Evolutionary conservation across 2,797 vertebrate species (phyloP).

Genomic region (Malurus splendens): DNA sequence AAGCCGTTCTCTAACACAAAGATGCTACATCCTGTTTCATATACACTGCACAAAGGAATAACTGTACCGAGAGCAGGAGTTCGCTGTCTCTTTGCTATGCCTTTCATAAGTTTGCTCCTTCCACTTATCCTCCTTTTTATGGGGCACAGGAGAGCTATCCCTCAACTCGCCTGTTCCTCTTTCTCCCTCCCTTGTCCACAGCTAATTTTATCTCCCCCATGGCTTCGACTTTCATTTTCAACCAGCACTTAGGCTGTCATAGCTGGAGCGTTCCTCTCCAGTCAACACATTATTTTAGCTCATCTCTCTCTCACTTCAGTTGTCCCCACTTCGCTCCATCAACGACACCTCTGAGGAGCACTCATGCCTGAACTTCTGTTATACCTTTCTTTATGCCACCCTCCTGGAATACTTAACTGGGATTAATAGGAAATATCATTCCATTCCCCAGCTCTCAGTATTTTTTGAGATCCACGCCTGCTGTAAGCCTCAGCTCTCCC

Average conservation of each 20-base stretch:
- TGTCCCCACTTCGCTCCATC: not conserved
- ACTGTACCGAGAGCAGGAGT: not conserved
- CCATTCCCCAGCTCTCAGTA: not conserved
- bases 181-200: slow-evolving; percentile 14
- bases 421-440: slow-evolving; percentile 16
- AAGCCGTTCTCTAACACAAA: not conserved
- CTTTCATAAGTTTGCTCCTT: slow-evolving; percentile 39
- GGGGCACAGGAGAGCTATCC: slow-evolving; percentile 38
- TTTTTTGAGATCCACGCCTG: not conserved
- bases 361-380: not conserved
- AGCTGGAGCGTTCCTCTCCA: slow-evolving; percentile 37
- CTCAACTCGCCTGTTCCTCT: slow-evolving; percentile 7
- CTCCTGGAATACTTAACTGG: slow-evolving; percentile 4
- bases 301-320: slow-evolving; percentile 16
- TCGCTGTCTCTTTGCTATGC: slow-evolving; percentile 29
- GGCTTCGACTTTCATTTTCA: slow-evolving; percentile 46
- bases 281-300: slow-evolving; percentile 45
- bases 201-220: slow-evolving; percentile 57
- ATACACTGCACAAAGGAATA: not conserved
- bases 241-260: slow-evolving; percentile 25
- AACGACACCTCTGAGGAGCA: slow-evolving; percentile 9
- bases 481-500: not conserved
- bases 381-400: not conserved
- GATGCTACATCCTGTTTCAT: not conserved
- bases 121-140: slow-evolving; percentile 21